A percentile compares a stretch with the other conserved stretches of the same genome.
These are phyloP conservation scores for Styela plicata DNA, from an alignment of 23 tunicate species.

Conservation along the genomic window DNA sequence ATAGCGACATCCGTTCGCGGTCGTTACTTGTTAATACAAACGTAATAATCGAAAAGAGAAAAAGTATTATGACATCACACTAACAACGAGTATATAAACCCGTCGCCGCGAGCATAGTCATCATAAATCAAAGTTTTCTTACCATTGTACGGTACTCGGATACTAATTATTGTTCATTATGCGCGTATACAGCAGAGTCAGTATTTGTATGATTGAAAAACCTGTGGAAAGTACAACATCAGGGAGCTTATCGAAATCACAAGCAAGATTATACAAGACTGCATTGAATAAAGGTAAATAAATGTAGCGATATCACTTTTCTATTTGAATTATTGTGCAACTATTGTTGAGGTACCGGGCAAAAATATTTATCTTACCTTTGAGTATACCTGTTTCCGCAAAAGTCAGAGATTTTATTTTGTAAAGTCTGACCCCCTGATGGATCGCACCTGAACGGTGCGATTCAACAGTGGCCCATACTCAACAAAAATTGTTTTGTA, in stretches of 20 bases:
- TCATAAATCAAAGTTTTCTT: background rate
- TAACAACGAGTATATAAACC: background rate
- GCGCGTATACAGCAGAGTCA: slow-evolving; percentile 39
- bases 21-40: slow-evolving; percentile 3
- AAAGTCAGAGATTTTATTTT: too few species aligned
- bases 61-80: background rate
- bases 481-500: too few species aligned
- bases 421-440: too few species aligned
- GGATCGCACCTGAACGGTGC: too few species aligned
- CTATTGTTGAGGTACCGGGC: too few species aligned
- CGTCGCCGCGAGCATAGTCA: background rate
- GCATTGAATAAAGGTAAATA: slow-evolving; percentile 12
- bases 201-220: slow-evolving; percentile 81
- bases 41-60: slow-evolving; percentile 6
- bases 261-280: slow-evolving; percentile 9
- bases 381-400: too few species aligned
- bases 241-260: slow-evolving; percentile 22
- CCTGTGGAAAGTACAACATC: slow-evolving; percentile 17
- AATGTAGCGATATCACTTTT: too few species aligned
- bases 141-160: background rate
- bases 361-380: too few species aligned
- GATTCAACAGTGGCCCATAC: too few species aligned
- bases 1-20: background rate
- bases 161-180: background rate
- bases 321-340: too few species aligned